phyloP scores from a whole-genome alignment of 1,140 invertebrate species.

The Drosophila sulfurigaster region DNA sequence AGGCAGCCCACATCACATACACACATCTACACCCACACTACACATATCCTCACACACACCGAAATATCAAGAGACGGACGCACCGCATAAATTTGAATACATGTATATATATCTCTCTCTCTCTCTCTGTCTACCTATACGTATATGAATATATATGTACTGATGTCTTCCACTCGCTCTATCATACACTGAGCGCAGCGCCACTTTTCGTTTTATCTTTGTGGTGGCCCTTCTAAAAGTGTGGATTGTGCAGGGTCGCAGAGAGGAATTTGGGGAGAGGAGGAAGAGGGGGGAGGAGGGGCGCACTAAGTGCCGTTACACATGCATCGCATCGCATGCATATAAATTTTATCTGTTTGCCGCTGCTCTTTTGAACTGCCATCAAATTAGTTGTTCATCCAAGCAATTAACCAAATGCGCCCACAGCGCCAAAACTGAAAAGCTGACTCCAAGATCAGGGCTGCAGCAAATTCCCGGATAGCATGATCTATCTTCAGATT shows the following conservation, averaged over 20 bases:
- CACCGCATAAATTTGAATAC: constrained; percentile 73
- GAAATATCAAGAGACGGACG: constrained; percentile 11
- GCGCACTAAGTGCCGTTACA: constrained; percentile 75
- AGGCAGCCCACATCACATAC: constrained; percentile 62
- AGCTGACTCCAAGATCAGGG: constrained; percentile 40
- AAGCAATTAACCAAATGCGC: constrained; percentile 79
- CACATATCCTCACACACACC: not conserved
- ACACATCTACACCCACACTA: constrained; percentile 39
- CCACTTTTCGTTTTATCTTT: constrained; percentile 69
- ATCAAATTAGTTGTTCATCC: constrained; percentile 82
- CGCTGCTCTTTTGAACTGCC: constrained; percentile 77
- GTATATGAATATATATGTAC: not conserved
- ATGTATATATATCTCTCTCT: constrained; percentile 12
- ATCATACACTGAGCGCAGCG: constrained; percentile 44
- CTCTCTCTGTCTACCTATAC: not conserved
- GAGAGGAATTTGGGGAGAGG: not conserved
- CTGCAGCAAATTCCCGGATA: not conserved
- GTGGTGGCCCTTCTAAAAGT: constrained; percentile 33
- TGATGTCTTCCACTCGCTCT: constrained; percentile 3
- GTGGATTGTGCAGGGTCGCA: not conserved
- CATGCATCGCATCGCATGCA: constrained; percentile 67
- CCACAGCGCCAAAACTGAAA: constrained; percentile 28
- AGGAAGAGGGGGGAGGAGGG: not conserved
- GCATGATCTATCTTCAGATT: not conserved
- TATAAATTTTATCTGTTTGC: constrained; percentile 77